Percentiles rank a stretch among this genome's conserved stretches.
Evolutionary conservation across 1,140 invertebrate species (phyloP).

Genomic region (Psix sp.): DNA sequence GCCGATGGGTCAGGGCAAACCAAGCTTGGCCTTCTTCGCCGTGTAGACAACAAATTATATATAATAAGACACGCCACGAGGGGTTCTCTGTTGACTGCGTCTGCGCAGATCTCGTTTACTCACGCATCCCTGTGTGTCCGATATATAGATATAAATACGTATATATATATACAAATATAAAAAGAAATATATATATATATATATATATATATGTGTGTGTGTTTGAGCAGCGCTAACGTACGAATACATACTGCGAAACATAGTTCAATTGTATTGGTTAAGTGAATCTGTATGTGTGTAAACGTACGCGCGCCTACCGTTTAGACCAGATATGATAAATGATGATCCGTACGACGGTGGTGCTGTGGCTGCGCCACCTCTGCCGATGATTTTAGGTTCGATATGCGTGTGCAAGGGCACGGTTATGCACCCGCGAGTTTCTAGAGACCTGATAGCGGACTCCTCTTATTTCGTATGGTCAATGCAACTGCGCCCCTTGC

Average conservation of each 20-base stretch:
- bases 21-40: slow-evolving; percentile 52
- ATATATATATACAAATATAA: slow-evolving; percentile 13
- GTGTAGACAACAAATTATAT: slow-evolving; percentile 25
- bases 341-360: slow-evolving; percentile 16
- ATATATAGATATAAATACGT: slow-evolving; percentile 1
- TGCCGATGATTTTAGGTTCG: slow-evolving; percentile 44
- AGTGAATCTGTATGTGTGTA: slow-evolving; percentile 23
- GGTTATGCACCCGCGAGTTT: slow-evolving; percentile 36
- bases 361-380: background rate
- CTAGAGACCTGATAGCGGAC: slow-evolving; percentile 6
- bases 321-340: slow-evolving; percentile 12
- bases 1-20: too few species aligned
- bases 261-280: slow-evolving; percentile 43
- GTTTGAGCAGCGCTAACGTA: slow-evolving; percentile 3
- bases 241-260: slow-evolving; percentile 23
- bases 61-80: too few species aligned
- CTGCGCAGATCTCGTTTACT: too few species aligned
- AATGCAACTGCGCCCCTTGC: too few species aligned
- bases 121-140: too few species aligned
- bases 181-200: slow-evolving; percentile 14
- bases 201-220: slow-evolving; percentile 14
- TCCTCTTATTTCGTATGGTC: slow-evolving; percentile 1
- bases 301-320: slow-evolving; percentile 17
- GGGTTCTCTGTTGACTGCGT: too few species aligned
- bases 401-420: slow-evolving; percentile 32